Evolutionary conservation across 2,888 invertebrate species (phyloP).

Genomic region (Brenthis ino): DNA sequence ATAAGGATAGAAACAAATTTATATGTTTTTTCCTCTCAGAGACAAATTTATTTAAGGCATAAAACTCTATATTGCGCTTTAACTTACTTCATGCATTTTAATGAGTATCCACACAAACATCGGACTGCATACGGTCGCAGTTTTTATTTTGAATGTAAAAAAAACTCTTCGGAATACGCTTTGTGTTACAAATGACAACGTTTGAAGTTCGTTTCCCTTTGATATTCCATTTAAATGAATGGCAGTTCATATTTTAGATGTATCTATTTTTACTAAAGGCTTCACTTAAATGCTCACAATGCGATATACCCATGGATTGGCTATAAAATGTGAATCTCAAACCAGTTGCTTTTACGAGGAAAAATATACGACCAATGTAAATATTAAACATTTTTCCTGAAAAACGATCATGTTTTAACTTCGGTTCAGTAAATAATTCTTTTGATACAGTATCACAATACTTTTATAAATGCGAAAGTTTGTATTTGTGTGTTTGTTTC

Average conservation of each 20-base stretch:
- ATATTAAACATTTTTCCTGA: no score
- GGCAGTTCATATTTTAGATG: conserved; percentile 21
- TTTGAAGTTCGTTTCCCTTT: conserved; percentile 32
- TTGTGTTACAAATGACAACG: conserved; percentile 39
- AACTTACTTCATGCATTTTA: conserved; percentile 70
- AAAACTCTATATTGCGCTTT: conserved; percentile 40
- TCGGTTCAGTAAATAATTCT: no score
- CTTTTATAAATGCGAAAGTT: no score
- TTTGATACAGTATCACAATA: no score
- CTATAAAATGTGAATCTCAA: no score
- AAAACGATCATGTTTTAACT: no score
- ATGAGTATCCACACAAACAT: conserved; percentile 53
- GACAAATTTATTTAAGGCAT: conserved; percentile 38
- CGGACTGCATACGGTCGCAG: conserved; percentile 34
- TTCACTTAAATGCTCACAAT: no score
- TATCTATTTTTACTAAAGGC: conserved; percentile 3
- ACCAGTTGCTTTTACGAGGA: no score
- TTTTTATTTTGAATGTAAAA: conserved; percentile 40
- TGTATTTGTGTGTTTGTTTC: no score
- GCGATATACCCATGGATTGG: no score
- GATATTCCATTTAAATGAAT: conserved; percentile 33
- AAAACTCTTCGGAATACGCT: conserved; percentile 34
- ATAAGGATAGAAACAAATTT: no score
- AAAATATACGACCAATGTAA: no score
- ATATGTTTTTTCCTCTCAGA: conserved; percentile 21